Evolutionary conservation across 2,888 invertebrate species (phyloP).

Genomic region (Coelinius sp.): DNA sequence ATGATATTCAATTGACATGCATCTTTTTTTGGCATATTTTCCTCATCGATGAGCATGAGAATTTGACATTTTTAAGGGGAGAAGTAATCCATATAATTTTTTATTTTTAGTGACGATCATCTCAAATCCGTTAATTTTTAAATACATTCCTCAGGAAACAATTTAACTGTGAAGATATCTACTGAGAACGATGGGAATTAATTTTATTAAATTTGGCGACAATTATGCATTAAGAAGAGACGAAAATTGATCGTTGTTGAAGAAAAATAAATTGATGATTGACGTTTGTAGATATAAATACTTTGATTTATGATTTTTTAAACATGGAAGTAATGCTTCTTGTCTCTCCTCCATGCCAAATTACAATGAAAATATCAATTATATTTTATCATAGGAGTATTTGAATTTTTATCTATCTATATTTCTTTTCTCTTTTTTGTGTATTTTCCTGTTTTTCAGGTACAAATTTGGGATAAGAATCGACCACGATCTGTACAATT

Average conservation of each 20-base stretch:
- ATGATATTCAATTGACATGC: not conserved
- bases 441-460: slow-evolving; percentile 11
- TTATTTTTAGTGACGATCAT: too few relatives aligned
- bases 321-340: not conserved
- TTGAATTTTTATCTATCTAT: not conserved
- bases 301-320: not conserved
- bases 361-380: not conserved
- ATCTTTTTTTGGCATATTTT: not conserved
- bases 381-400: not conserved
- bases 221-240: not conserved
- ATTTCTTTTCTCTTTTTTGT: not conserved
- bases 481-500: slow-evolving; percentile 1
- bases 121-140: too few relatives aligned
- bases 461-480: slow-evolving; percentile 13
- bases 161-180: too few relatives aligned
- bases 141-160: too few relatives aligned
- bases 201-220: not conserved
- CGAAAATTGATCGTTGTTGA: not conserved
- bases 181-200: not conserved
- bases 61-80: too few relatives aligned
- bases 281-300: slow-evolving; percentile 11
- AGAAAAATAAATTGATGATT: slow-evolving; percentile 4
- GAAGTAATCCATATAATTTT: not conserved
- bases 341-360: slow-evolving; percentile 1
- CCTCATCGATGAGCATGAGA: not conserved